Base-by-base conservation (phyloP, 2,113 vertebrate genomes). In the Apodemus sylvaticus region DNA sequence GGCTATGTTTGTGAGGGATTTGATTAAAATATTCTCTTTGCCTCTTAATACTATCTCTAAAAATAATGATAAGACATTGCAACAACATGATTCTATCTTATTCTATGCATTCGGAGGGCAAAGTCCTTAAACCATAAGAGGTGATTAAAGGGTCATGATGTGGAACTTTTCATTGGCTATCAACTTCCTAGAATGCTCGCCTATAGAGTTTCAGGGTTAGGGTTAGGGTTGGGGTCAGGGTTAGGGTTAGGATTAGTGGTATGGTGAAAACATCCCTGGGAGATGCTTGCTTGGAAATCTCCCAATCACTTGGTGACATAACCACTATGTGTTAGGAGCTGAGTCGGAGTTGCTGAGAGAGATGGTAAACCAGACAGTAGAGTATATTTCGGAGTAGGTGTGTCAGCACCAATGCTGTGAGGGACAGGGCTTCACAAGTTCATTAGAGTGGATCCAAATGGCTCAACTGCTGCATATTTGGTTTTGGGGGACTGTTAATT, bases 391-490 rank as follows among this genome's bases (percentile, higher is more conserved):
- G n/a, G n/a, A 42, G 58, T 45, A 68, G 24, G 16, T 31, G 19
- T 13, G 8, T 26, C 4, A 31, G 34, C 8, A 20, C 66, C 3
- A 7, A 3, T 1, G 5, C 10, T 13, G 8, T 1, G 9, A 48
- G 45, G 26, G 58, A 20, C 26, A 73, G 36, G 3, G 1, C 24
- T 85, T 1, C n/a, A 20, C 19, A 0, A 1, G 4, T 9, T 34
- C 31, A 4, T 2, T 20, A 76, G 8, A 12, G 62, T 2, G 10
- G 29, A 16, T 1, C 20, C n/a, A 58, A 26, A 36, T 8, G 45
- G 11, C 74, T 89, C 53, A 8, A 3, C 2, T 0, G 36, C 0
- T 7, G n/a, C 24, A 4, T 2, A 1, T 7, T 14, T 26, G 20
- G n/a, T n/a, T 0, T 19, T 4, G 36, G 26, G 7, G 17, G 31